phyloP scores from a whole-genome alignment of 2,113 vertebrate species.

The Nerophis lumbriciformis region DNA sequence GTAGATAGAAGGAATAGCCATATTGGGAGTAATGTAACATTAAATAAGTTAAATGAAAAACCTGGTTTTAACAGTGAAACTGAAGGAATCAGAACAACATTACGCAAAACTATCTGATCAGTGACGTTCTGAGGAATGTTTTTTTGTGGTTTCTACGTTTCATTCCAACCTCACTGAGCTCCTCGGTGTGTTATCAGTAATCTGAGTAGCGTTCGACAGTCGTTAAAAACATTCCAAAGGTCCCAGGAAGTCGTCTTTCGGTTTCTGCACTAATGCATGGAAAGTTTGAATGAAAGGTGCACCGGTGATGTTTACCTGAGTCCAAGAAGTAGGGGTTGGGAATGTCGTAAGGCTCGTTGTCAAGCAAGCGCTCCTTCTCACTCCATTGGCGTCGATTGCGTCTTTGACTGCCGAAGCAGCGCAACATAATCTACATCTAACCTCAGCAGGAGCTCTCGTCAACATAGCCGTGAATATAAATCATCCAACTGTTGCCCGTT shows the following conservation, averaged over 20 bases:
- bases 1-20: neutral
- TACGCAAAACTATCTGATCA: neutral
- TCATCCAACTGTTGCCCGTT: neutral
- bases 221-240: slow-evolving; percentile 23
- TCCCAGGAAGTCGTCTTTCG: slow-evolving; percentile 9
- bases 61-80: slow-evolving; percentile 4
- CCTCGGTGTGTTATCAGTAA: slow-evolving; percentile 33
- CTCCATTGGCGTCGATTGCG: slow-evolving; percentile 42
- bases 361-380: slow-evolving; percentile 52
- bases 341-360: slow-evolving; percentile 36
- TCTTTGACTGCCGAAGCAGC: slow-evolving; percentile 63
- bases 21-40: neutral
- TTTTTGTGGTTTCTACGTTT: neutral
- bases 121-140: neutral
- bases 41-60: neutral
- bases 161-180: neutral
- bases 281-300: neutral
- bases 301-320: slow-evolving; percentile 55
- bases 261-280: neutral
- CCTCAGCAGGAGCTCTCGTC: neutral
- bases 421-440: slow-evolving; percentile 41
- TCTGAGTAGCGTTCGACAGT: slow-evolving; percentile 7
- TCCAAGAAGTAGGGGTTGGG: slow-evolving; percentile 49
- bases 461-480: neutral
- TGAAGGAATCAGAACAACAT: slow-evolving; percentile 5